These are phyloP conservation scores for Porites rus DNA, from an alignment of 92 coral and sea anemone species.

Conservation along the genomic window DNA sequence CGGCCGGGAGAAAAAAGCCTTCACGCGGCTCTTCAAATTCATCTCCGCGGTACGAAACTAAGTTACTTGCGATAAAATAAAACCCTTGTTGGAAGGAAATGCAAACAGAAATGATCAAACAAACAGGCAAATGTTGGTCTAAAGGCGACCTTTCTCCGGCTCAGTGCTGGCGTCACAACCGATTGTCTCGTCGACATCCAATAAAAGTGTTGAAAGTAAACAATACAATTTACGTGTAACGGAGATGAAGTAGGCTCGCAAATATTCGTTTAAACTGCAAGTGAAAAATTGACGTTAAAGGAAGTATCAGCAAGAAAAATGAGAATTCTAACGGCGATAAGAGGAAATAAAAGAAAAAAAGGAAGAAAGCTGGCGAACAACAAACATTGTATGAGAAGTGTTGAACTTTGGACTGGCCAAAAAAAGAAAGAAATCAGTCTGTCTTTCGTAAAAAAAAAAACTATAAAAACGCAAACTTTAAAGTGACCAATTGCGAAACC, in stretches of 20 bases:
- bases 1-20: background rate
- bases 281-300: background rate
- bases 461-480: background rate
- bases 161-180: constrained; percentile 2
- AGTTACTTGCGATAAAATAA: background rate
- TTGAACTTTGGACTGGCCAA: background rate
- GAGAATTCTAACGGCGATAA: too few relatives aligned
- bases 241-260: background rate
- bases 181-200: background rate
- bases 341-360: background rate
- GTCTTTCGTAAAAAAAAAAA: background rate
- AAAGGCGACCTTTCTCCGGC: background rate
- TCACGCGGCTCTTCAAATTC: background rate
- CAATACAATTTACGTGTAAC: background rate
- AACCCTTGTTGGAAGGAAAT: background rate
- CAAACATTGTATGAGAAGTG: background rate
- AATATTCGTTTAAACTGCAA: background rate
- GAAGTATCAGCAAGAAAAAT: too few relatives aligned
- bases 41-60: background rate
- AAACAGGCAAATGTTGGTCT: background rate
- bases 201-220: constrained; percentile 2
- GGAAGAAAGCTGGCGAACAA: background rate
- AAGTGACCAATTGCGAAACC: background rate
- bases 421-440: too few relatives aligned
- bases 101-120: background rate